Evolutionary conservation across 2,797 vertebrate species (phyloP), one percentile per base, ranked within the genome.

Genomic region (Tympanoctomys barrerae): DNA sequence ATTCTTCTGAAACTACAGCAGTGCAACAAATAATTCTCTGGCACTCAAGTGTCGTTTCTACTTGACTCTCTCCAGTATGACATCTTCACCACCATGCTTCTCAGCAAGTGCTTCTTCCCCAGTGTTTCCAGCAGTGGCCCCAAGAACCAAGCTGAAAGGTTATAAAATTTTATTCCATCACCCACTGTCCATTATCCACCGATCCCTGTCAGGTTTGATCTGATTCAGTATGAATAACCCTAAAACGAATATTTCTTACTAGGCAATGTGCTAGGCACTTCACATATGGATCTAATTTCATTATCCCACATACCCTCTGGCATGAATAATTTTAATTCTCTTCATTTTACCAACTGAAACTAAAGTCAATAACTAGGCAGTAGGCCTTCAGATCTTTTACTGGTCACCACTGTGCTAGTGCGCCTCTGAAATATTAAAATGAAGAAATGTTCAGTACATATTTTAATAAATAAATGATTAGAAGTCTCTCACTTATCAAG

Each of bases 401-500:
- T 90, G 78, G 59, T 84, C 88, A 81, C 18, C 11, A 46, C 6
- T 71, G 39, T 83, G 36, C 59, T 89, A 71, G 66, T 54, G 62
- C 61, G 22, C 68, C 71, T 61, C 64, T 68, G 82, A 87, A 71
- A 36, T 77, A 81, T 81, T 91, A 62, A 93, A 89, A 62, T 94
- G 79, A 81, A 31, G 89, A 90, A 89, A 57, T 93, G 49, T 28
- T 92, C 82, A 95, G 95, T 81, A 94, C 96, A 75, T 82, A 95
- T 88, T 93, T 96, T 73, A 94, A 82, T 64, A 89, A 68, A 91
- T 89, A 87, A 94, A 85, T 95, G 22, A 85, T 91, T 64, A 90
- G 52, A 86, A 31, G 57, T 33, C 73, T 95, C 78, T 90, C 39
- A 64, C 85, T 97, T 96, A 33, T 62, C 80, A 86, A 87, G 79